Evolutionary conservation across 2,888 invertebrate genomes (phyloP), one percentile per base, ranked within the genome.

Genomic region (Aporophyla nigra): DNA sequence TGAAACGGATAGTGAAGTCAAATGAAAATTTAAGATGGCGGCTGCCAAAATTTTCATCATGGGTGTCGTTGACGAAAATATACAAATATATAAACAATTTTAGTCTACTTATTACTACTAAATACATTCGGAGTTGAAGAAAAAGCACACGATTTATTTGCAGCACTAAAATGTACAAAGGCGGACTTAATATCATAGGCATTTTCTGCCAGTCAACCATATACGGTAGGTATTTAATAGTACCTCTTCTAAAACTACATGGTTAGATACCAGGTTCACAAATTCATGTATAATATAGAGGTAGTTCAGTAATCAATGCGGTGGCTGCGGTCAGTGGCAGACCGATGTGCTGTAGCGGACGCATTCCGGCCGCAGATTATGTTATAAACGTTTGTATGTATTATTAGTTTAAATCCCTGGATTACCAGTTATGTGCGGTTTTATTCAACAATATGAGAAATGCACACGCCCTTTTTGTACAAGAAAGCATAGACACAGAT

Each of bases 251-350:
- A 24, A 33, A 40, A 27, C 27, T 5, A 53, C 5, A 27, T n/a
- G 7, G 1, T 43, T 27, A 5, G 9, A 54, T 71, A 56, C 19
- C 12, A 10, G 21, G 19, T 56, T 53, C n/a, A 24, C 58, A 58
- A 61, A 53, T 54, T 62, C 27, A 27, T 69, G n/a, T 70, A 14
- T 58, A 71, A 21, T 75, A 40, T 16, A 54, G 6, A 40, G 24
- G 46, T 40, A 56, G 14, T 56, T 6, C 76, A 69, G 59, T 80
- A 74, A 69, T 80, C 46, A 65, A 74, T 69, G 56, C 69, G 69
- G 85, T 40, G 75, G 84, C 69, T 75, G 75, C 53, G 75, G 75
- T 84, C 49, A 21, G 63, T 40, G 71, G 68, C 40, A 1, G 9
- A 72, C 53, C 80, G 62, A 33, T 49, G 65, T 56, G 65, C 68